These are phyloP conservation scores for Anhinga anhinga DNA, from an alignment of 2,113 vertebrate genomes.

Conservation along the genomic window DNA sequence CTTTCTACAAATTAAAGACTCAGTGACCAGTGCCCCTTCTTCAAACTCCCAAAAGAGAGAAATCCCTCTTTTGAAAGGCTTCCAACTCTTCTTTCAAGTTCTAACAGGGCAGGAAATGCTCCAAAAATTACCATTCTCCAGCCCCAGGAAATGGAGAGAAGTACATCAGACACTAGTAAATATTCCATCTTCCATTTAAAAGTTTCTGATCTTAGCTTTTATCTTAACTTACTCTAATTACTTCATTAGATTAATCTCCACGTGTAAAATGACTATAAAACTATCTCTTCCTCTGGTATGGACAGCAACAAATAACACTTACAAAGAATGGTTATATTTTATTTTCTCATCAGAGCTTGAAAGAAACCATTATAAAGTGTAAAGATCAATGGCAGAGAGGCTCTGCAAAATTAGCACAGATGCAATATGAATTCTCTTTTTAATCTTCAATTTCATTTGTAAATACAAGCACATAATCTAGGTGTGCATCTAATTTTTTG, in stretches of 20 bases:
- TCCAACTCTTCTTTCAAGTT: not conserved
- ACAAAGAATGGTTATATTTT: not conserved
- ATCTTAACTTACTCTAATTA: not conserved
- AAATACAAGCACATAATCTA: constrained; percentile 25
- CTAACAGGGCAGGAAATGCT: not conserved
- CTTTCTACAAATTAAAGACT: not conserved
- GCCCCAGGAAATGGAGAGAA: not conserved
- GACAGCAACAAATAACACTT: not conserved
- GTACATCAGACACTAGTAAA: not conserved
- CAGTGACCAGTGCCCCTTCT: not conserved
- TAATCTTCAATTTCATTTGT: constrained; percentile 17
- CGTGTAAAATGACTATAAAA: not conserved
- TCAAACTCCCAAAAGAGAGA: not conserved
- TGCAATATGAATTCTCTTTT: not conserved
- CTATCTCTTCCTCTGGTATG: not conserved
- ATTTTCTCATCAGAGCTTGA: constrained; percentile 15
- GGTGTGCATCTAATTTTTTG: not conserved
- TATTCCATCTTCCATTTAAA: not conserved
- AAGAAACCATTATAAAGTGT: not conserved
- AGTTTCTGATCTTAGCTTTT: not conserved
- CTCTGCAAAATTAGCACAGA: not conserved
- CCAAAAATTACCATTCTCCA: not conserved
- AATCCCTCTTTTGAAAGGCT: not conserved
- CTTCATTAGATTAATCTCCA: not conserved
- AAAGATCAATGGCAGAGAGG: not conserved